Conservation (phyloP, 92 coral and sea anemone species). For the Parazoanthus darwini region DNA sequence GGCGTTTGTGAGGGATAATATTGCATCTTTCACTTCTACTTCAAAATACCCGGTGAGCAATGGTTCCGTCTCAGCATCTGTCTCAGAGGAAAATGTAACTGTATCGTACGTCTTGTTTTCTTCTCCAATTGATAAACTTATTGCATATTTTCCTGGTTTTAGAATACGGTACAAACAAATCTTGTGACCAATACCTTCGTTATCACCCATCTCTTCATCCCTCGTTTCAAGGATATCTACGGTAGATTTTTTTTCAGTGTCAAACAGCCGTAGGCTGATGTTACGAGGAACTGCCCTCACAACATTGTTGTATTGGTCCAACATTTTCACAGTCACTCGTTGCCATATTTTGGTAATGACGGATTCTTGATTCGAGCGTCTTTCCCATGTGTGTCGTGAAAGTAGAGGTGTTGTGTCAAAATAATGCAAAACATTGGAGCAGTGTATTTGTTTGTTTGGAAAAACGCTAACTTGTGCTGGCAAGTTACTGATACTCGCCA, state of each 20-base stretch:
- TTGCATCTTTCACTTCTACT: not conserved
- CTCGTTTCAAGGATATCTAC: not conserved
- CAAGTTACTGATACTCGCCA: not conserved
- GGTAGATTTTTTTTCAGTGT: not conserved
- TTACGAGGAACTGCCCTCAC: not conserved
- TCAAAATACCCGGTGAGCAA: not conserved
- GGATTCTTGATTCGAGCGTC: not conserved
- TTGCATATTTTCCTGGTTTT: not conserved
- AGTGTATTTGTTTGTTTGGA: not conserved
- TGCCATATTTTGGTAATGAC: not conserved
- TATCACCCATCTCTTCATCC: not conserved
- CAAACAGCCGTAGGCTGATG: not conserved
- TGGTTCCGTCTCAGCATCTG: not conserved
- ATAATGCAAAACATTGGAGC: not conserved
- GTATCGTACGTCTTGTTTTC: not conserved
- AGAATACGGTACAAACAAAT: slow-evolving; percentile 7
- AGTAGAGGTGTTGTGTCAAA: not conserved
- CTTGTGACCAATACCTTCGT: not conserved
- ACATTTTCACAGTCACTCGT: not conserved
- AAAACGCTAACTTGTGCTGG: not conserved
- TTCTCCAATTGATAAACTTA: not conserved
- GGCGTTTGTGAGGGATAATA: not conserved
- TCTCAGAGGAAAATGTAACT: not conserved
- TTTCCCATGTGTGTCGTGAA: not conserved
- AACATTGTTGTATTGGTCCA: slow-evolving; percentile 3